Conservation (phyloP, 2,888 invertebrate species). For the Dasypolia templi region DNA sequence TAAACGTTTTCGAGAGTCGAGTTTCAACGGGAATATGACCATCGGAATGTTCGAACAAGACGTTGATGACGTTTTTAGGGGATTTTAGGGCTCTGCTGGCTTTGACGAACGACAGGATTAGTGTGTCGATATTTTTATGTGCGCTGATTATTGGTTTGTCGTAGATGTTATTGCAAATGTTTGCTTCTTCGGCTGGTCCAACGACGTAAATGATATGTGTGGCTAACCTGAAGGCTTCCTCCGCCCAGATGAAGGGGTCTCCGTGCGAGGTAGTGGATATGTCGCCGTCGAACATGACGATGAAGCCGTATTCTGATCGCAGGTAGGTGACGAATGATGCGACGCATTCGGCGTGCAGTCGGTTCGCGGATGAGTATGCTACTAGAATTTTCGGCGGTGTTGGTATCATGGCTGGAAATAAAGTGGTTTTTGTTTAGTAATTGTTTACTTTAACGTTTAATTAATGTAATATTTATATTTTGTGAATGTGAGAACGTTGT, state of each 20-base stretch:
- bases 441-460: no score
- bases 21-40: constrained; percentile 81
- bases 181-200: constrained; percentile 80
- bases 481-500: no score
- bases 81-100: constrained; percentile 68
- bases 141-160: constrained; percentile 83
- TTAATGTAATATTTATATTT: no score
- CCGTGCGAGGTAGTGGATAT: constrained; percentile 79
- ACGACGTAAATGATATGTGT: constrained; percentile 84
- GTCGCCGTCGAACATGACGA: constrained; percentile 84
- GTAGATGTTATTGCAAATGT: constrained; percentile 80
- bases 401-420: constrained; percentile 77
- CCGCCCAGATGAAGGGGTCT: constrained; percentile 85
- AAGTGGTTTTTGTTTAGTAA: background rate
- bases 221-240: constrained; percentile 79
- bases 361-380: constrained; percentile 81
- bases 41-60: constrained; percentile 85
- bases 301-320: constrained; percentile 83
- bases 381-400: constrained; percentile 84
- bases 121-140: constrained; percentile 78
- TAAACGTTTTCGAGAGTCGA: constrained; percentile 76
- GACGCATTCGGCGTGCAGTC: constrained; percentile 85
- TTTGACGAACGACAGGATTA: constrained; percentile 79
- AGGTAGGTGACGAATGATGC: constrained; percentile 81
- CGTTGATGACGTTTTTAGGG: constrained; percentile 80